A percentile compares a stretch with the other conserved stretches of the same genome.
These are phyloP conservation scores for Cylindroiulus punctatus DNA, from an alignment of 2,888 invertebrate genomes.

Conservation along the genomic window DNA sequence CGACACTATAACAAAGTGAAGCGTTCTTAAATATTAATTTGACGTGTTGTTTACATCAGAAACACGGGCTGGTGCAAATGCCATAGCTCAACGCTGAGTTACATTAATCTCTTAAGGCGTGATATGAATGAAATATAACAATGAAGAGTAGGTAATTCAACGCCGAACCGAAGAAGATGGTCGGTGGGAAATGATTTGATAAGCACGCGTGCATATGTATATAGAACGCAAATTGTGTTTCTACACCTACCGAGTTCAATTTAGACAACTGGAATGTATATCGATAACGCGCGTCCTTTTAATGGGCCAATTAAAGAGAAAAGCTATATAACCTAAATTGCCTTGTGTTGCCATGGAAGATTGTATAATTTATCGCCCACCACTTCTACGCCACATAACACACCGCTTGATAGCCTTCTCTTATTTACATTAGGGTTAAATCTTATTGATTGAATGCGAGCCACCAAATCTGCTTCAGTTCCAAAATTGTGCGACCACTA, in stretches of 20 bases:
- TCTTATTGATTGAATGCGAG: background rate
- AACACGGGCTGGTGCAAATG: too few relatives aligned
- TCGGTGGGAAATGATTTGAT: background rate
- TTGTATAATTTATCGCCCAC: constrained; percentile 18
- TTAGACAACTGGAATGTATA: background rate
- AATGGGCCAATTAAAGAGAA: constrained; percentile 4
- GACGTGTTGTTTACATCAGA: background rate
- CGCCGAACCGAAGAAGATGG: background rate
- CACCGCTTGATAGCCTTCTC: background rate
- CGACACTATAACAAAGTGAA: too few relatives aligned
- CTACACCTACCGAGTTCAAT: background rate
- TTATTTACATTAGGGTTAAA: constrained; percentile 20
- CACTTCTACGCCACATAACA: constrained; percentile 23
- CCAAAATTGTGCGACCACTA: too few relatives aligned
- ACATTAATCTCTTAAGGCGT: too few relatives aligned
- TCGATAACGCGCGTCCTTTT: background rate
- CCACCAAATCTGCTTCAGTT: background rate
- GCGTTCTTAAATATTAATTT: background rate
- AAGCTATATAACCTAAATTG: background rate
- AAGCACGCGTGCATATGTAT: too few relatives aligned
- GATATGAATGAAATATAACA: too few relatives aligned
- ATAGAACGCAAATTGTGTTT: background rate
- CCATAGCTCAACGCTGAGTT: too few relatives aligned
- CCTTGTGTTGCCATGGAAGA: background rate
- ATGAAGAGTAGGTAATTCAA: too few relatives aligned